Evolutionary conservation across 2,113 vertebrate genomes (phyloP), one percentile per base, ranked within the genome.

Genomic region (Centrocercus urophasianus): DNA sequence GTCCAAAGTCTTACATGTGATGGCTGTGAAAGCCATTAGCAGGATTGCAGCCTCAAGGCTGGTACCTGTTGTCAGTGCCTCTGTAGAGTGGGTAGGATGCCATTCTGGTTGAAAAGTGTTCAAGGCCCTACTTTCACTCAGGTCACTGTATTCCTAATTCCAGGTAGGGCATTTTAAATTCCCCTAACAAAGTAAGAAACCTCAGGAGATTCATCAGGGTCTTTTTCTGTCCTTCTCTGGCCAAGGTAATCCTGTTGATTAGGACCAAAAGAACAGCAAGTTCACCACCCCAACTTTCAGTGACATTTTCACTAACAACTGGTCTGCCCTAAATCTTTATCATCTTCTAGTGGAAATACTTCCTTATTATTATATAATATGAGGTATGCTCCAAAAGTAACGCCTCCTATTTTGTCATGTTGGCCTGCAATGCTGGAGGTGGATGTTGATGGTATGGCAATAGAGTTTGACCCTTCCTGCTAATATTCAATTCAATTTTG

Each of bases 1-100:
- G 82, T 60, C 80, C 50, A 72, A 95, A 94, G 69, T 79, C 85
- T 88, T 56, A 6, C 25, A 60, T 92, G 57, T 81, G 75, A 85
- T 95, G 89, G 24, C 83, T 90, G 64, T 90, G 72, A 95, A 94
- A 97, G 64, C 71, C 36, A 47, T 82, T 65, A 70, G 66, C 50
- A 88, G 93, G 77, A 48, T 88, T 93, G 56, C 50, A 82, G 8
- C 73, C 85, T 25, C n/a, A 6, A 83, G 72, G 21, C 9, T 2
- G 42, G 38, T 88, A 80, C 87, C 91, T 86, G 43, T 77, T 78
- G 63, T 88, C 57, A 63, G 59, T 82, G 61, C n/a, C 63, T 89
- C 71, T 27, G 83, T 80, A 63, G 5, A 38, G 73, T 91, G 24
- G 21, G 52, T 36, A 14, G 8, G 94, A 79, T 73, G 66, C 27